A percentile compares a stretch with the other conserved stretches of the same genome.
These are phyloP conservation scores for Hyposoter didymator DNA, from an alignment of 2,888 invertebrate genomes.

Conservation along the genomic window DNA sequence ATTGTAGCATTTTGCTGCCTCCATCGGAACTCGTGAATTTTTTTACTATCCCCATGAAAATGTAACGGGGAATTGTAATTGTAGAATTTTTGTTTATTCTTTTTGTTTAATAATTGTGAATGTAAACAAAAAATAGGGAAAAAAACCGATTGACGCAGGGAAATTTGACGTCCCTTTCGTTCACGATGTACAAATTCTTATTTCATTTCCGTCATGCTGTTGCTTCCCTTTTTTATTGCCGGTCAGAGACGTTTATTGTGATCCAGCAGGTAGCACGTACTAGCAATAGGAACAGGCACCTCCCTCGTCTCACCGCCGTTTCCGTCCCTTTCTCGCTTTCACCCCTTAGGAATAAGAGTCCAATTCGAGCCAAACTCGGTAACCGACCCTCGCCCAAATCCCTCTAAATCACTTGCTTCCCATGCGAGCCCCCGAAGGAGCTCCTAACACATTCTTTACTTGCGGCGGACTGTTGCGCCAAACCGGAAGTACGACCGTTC, in stretches of 20 bases:
- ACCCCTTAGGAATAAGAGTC: constrained; percentile 51
- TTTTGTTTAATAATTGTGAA: background rate
- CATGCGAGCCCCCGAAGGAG: constrained; percentile 56
- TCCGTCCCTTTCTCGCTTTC: constrained; percentile 13
- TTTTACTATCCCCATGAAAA: background rate
- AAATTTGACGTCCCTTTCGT: background rate
- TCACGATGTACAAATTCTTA: constrained; percentile 56
- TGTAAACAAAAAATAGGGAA: background rate
- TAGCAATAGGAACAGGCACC: constrained; percentile 44
- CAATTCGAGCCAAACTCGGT: constrained; percentile 21
- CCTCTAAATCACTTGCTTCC: constrained; percentile 64
- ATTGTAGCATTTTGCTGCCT: background rate
- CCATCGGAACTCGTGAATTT: background rate
- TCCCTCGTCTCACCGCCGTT: background rate
- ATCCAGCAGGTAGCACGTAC: constrained; percentile 67
- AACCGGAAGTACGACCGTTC: constrained; percentile 35
- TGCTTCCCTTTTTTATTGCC: constrained; percentile 60
- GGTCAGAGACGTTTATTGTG: constrained; percentile 68
- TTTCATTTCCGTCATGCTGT: constrained; percentile 64
- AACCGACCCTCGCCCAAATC: constrained; percentile 39
- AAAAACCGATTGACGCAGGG: background rate
- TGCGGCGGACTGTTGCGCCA: constrained; percentile 64
- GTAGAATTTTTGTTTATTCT: background rate
- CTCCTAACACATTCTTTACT: constrained; percentile 59
- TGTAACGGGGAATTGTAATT: background rate